phyloP scores from a whole-genome alignment of 2,113 vertebrate genomes.

The Rhipidura dahli region DNA sequence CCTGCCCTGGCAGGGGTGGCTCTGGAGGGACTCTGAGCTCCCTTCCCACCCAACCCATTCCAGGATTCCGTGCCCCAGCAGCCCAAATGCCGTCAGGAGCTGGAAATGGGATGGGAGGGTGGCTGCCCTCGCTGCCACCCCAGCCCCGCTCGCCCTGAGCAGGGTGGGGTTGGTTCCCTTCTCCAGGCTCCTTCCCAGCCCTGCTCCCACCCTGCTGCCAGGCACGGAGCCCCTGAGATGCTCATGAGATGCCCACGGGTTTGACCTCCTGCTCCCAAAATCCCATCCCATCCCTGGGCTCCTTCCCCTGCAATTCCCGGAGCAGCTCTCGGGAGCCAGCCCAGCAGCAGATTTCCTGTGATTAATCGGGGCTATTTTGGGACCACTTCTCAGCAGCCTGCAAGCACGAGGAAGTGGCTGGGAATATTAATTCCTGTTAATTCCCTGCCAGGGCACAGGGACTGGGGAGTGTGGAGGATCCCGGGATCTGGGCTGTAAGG shows the following conservation, averaged over 20 bases:
- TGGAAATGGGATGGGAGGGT: accelerated
- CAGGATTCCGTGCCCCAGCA: not conserved
- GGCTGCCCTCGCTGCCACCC: not conserved
- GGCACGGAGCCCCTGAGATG: not conserved
- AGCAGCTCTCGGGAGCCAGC: not conserved
- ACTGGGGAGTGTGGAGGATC: not conserved
- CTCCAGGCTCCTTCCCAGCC: not conserved
- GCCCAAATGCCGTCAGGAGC: not conserved
- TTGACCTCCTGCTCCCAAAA: not conserved
- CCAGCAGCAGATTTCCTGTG: not conserved
- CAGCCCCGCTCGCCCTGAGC: not conserved
- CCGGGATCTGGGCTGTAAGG: not conserved
- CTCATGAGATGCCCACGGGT: not conserved
- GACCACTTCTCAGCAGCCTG: not conserved
- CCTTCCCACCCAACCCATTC: accelerated
- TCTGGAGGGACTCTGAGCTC: not conserved
- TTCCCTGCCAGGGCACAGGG: not conserved
- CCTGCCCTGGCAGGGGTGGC: not conserved
- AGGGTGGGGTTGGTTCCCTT: not conserved
- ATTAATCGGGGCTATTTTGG: slow-evolving; percentile 12
- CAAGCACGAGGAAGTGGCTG: not conserved
- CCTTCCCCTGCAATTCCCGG: not conserved
- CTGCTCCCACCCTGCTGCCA: not conserved
- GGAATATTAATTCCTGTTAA: slow-evolving; percentile 26
- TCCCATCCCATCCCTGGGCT: accelerated